Conservation (phyloP, 2,113 vertebrate genomes). For the Rhabdornis inornatus region DNA sequence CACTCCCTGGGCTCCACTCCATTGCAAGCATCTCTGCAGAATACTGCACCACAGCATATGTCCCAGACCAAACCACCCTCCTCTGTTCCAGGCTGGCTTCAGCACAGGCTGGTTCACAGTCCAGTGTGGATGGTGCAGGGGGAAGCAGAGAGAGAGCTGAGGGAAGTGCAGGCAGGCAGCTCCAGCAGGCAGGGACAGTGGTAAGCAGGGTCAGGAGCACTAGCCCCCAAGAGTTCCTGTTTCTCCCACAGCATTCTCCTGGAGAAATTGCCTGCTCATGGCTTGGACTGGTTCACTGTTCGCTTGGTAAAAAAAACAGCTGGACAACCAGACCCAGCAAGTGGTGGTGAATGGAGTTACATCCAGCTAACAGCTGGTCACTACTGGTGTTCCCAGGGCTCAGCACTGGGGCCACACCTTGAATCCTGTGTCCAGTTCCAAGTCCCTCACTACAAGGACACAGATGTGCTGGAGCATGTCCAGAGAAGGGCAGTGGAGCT, state of each 20-base stretch:
- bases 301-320: background rate
- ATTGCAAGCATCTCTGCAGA: background rate
- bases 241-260: background rate
- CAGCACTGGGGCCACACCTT: background rate
- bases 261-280: background rate
- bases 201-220: background rate
- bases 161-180: fast-evolving
- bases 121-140: background rate
- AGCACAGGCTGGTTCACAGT: background rate
- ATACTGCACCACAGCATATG: too few relatives aligned
- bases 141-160: background rate
- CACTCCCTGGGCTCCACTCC: background rate
- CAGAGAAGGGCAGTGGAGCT: background rate
- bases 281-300: background rate
- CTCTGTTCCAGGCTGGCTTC: background rate
- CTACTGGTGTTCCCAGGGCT: background rate
- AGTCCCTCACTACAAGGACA: background rate
- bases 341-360: background rate
- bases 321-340: background rate
- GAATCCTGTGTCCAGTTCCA: background rate
- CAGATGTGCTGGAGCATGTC: background rate
- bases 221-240: background rate
- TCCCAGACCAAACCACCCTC: background rate
- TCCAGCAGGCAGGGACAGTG: background rate
- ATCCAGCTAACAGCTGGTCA: background rate